Percentiles rank a stretch among this genome's conserved stretches.
These are phyloP conservation scores for Meteorus sp. DNA, from an alignment of 1,140 invertebrate genomes.

Conservation along the genomic window DNA sequence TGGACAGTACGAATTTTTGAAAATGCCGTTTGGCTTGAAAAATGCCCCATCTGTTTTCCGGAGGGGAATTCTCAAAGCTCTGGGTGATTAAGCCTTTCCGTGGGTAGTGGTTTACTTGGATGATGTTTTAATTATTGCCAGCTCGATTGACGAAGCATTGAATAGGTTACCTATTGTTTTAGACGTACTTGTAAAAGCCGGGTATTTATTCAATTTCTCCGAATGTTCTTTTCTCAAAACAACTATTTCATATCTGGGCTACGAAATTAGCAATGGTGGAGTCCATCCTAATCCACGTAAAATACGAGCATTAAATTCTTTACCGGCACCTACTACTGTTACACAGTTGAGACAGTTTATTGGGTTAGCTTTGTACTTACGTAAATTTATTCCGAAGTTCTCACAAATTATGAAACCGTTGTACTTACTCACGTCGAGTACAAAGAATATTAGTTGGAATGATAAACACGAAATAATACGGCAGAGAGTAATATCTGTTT, in stretches of 20 bases:
- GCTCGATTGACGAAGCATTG: constrained; percentile 26
- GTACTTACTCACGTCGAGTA: constrained; percentile 16
- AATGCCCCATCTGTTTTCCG: constrained; percentile 52
- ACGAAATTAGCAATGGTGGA: no score
- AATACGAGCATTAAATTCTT: no score
- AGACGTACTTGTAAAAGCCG: no score
- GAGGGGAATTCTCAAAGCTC: constrained; percentile 6
- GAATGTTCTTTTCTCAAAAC: no score
- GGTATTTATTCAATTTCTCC: no score
- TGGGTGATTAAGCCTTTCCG: constrained; percentile 20
- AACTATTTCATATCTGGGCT: no score
- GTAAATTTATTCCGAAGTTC: constrained; percentile 23
- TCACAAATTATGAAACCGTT: constrained; percentile 27
- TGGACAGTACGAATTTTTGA: no score
- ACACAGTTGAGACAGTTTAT: constrained; percentile 28
- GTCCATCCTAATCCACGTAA: no score
- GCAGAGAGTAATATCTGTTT: neutral
- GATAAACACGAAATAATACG: neutral
- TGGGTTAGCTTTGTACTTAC: constrained; percentile 13
- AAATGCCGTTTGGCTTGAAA: constrained; percentile 55
- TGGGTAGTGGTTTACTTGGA: no score
- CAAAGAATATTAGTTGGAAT: neutral
- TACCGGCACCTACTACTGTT: constrained; percentile 22
- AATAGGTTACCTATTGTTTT: constrained; percentile 20
- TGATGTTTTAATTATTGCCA: constrained; percentile 25